A percentile compares a stretch with the other conserved stretches of the same genome.
These are phyloP conservation scores for Ceratotherium simum DNA, from an alignment of 2,113 vertebrate species.

Conservation along the genomic window DNA sequence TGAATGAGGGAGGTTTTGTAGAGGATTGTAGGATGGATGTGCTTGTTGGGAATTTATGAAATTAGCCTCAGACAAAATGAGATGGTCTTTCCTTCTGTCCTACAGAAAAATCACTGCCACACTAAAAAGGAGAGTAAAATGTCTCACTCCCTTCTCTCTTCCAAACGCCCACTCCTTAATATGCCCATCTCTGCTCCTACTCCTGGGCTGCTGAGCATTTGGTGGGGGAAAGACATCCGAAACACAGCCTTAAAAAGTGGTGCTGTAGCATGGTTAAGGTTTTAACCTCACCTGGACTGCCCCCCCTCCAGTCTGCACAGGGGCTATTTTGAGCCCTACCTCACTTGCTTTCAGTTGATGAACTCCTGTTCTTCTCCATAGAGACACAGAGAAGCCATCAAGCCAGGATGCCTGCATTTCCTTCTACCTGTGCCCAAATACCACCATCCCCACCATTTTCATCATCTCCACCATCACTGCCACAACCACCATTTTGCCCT, in stretches of 20 bases:
- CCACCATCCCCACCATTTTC: too few species aligned
- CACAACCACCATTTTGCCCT: neutral
- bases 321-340: neutral
- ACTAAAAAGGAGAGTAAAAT: neutral
- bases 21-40: neutral
- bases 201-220: neutral
- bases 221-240: neutral
- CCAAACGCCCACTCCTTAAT: neutral
- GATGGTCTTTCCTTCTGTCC: neutral
- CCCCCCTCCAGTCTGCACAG: fast-evolving
- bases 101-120: neutral
- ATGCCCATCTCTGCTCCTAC: neutral
- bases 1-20: neutral
- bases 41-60: neutral
- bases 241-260: neutral
- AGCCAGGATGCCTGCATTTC: neutral
- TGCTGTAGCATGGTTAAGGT: neutral
- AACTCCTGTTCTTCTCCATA: neutral
- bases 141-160: neutral
- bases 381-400: neutral
- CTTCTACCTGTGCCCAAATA: neutral
- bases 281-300: neutral
- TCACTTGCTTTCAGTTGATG: neutral
- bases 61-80: constrained; percentile 6
- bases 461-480: neutral